These are phyloP conservation scores for Amniataba percoides DNA, from an alignment of 2,797 vertebrate species.

Conservation along the genomic window DNA sequence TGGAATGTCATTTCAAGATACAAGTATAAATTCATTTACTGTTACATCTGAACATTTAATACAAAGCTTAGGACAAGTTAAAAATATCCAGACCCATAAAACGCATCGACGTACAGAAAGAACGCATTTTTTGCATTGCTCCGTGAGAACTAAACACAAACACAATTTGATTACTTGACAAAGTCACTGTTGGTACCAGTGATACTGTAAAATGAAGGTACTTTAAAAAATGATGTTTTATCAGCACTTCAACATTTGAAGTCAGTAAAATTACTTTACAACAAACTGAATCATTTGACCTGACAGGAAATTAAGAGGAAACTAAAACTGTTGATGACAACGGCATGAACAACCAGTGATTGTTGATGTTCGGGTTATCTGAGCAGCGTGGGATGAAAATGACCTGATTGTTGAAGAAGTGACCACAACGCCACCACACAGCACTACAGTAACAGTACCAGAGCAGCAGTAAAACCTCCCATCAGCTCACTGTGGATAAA, in stretches of 20 bases:
- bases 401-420: conserved; percentile 20
- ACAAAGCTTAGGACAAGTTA: conserved; percentile 49
- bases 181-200: background rate
- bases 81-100: conserved; percentile 45
- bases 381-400: conserved; percentile 4
- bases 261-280: background rate
- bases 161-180: background rate
- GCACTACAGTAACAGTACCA: conserved; percentile 11
- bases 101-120: conserved; percentile 34
- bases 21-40: conserved; percentile 50
- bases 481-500: background rate
- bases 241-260: conserved; percentile 1
- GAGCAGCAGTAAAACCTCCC: background rate
- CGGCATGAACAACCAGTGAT: conserved; percentile 1
- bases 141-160: conserved; percentile 22
- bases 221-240: background rate
- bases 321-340: conserved; percentile 2
- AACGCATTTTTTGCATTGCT: conserved; percentile 39
- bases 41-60: conserved; percentile 53
- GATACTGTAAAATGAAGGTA: background rate
- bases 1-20: conserved; percentile 45
- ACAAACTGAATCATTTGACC: conserved; percentile 6
- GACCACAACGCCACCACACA: background rate
- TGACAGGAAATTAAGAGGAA: background rate
- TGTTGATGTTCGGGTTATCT: background rate